phyloP scores from a whole-genome alignment of 2,888 invertebrate genomes.

The Tigriopus californicus region DNA sequence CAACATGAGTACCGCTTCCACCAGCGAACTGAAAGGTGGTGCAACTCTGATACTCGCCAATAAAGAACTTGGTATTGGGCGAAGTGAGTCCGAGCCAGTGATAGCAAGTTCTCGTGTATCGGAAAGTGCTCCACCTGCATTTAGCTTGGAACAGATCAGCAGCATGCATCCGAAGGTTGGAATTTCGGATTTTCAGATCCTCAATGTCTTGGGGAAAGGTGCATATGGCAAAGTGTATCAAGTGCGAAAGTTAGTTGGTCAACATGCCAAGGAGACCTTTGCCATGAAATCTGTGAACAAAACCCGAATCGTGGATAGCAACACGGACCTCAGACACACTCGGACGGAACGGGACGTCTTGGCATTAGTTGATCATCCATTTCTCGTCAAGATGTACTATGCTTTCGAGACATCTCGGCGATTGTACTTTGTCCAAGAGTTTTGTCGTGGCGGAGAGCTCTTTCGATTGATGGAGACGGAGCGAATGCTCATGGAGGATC shows the following conservation, averaged over 20 bases:
- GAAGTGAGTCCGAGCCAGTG: too few relatives aligned
- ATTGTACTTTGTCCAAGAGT: constrained; percentile 5
- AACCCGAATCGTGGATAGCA: background rate
- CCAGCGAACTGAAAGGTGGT: too few relatives aligned
- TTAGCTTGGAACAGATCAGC: too few relatives aligned
- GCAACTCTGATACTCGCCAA: too few relatives aligned
- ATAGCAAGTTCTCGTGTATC: too few relatives aligned
- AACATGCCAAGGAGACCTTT: background rate
- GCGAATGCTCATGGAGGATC: constrained; percentile 2
- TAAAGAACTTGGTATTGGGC: too few relatives aligned
- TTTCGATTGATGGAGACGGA: constrained; percentile 2
- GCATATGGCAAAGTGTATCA: constrained; percentile 8
- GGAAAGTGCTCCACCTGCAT: too few relatives aligned
- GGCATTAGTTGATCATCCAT: background rate
- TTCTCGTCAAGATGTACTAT: constrained; percentile 5
- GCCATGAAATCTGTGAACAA: constrained; percentile 9
- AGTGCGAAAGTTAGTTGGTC: background rate
- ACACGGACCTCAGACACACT: constrained; percentile 2
- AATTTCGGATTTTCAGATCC: background rate
- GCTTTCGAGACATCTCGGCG: background rate
- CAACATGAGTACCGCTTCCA: too few relatives aligned
- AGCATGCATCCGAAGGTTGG: background rate
- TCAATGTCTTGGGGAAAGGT: constrained; percentile 8
- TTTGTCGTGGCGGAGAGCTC: constrained; percentile 3
- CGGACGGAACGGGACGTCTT: constrained; percentile 5